Base-by-base conservation (phyloP, 2,797 vertebrate species). In the Neoniphon sammara region DNA sequence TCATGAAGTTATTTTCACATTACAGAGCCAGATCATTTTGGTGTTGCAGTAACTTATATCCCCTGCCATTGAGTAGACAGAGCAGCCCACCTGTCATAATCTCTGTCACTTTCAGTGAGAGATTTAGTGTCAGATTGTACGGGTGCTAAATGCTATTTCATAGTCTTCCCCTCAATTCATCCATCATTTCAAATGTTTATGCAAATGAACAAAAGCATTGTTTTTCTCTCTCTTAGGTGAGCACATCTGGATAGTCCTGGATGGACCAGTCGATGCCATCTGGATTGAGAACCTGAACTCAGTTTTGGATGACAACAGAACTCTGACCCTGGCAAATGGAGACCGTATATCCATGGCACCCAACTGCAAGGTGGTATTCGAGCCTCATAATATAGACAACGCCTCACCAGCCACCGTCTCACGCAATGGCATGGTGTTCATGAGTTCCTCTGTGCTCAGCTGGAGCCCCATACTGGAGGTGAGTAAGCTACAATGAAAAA, bases 211-310 rank as follows among this genome's bases (percentile, higher is more conserved):
- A 42, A 42, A 42, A 42, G 9, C 4, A 2, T 47, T 66, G 20
- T 58, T 23, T 56, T 21, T 3, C 12, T 60, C 0, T 64, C 10
- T 77, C 31, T 83, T 78, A 99, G 98, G 96, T 55, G 97, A 99
- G 34, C 95, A 99, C 79, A 95, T 99, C 80, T 99, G 98, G 98
- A 97, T 99, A 67, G 96, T 99, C 61, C 92, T 99, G 75, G 98
- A 99, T 89, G 98, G 98, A 60, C 98, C 98, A 7, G 97, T 99
- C 2, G 98, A 99, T 77, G 97, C 97, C 53, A 97, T 98, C 88
- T 99, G 98, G 98, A 99, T 99, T 79, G 97, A 99, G 91, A 99
- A 99, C 79, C 94, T 99, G 23, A 98, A 99, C 92, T 99, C 98
- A 0, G 97, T 99, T 72, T 91, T 99, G 88, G 97, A 99, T 64